Evolutionary conservation across 30 jellyfish, hydroid and myxozoan genomes (phyloP).

Genomic region (Turritopsis dohrnii): DNA sequence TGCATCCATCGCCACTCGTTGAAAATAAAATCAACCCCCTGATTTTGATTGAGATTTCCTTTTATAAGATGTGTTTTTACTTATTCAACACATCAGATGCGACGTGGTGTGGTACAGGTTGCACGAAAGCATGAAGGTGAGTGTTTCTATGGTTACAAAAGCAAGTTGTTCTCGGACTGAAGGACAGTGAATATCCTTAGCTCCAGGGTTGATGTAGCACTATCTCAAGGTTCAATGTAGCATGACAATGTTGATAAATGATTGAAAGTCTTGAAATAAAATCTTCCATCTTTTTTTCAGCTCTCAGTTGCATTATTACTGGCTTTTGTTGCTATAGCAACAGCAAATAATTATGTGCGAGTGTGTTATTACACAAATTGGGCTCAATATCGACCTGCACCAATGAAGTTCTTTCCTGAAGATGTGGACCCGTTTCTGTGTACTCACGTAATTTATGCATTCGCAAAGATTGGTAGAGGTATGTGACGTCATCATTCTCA

Average conservation of each 20-base stretch:
- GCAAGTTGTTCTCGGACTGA: neutral
- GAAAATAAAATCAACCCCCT: no score
- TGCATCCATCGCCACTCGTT: neutral
- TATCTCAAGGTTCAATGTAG: neutral
- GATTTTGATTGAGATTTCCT: neutral
- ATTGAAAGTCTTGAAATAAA: no score
- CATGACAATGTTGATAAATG: no score
- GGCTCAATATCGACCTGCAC: constrained; percentile 56
- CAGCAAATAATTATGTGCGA: constrained; percentile 26
- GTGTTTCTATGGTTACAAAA: no score
- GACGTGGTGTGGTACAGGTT: neutral
- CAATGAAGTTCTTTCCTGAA: constrained; percentile 41
- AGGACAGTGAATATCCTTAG: neutral
- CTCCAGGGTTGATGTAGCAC: neutral
- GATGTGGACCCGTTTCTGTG: constrained; percentile 36
- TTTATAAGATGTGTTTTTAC: neutral
- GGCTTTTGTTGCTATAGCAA: constrained; percentile 4
- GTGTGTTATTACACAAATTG: constrained; percentile 50
- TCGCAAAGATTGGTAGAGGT: constrained; percentile 36
- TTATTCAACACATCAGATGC: neutral
- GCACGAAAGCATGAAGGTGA: neutral
- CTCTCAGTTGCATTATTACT: neutral
- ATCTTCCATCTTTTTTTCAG: constrained; percentile 1
- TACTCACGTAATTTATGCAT: constrained; percentile 41
- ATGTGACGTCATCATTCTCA: neutral